Evolutionary conservation across 2,797 vertebrate species (phyloP), one percentile per base, ranked within the genome.

Genomic region (Sebastes nivosus): DNA sequence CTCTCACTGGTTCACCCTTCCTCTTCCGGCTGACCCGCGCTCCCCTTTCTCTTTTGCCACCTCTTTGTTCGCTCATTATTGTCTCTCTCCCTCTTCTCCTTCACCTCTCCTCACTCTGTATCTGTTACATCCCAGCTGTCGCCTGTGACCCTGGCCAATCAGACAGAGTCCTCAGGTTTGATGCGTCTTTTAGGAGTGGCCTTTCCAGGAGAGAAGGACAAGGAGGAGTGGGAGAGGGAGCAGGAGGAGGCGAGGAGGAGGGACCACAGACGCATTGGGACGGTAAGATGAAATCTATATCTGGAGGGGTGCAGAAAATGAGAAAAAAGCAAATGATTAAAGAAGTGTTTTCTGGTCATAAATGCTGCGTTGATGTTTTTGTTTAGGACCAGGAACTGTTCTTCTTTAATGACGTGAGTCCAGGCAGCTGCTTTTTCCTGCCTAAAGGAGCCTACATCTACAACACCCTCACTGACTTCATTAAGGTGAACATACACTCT

Each of bases 381-480:
- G 2, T 6, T 0, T 85, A 99, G 97, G 97, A 97, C 5, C 98
- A 99, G 88, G 97, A 98, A 67, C 94, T 99, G 54, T 99, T 98
- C 86, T 99, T 99, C 92, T 98, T 99, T 88, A 97, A 97, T 18
- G 95, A 97, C 0, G 91, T 97, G 79, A 99, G 98, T 88, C 98
- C 98, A 0, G 98, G 98, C 52, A 99, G 98, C 89, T 98, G 98
- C 84, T 99, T 99, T 92, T 99, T 99, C 87, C 93, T 99, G 54
- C 98, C 98, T 0, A 97, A 97, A 82, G 97, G 98, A 58, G 95
- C 97, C 22, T 96, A 97, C 82, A 90, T 99, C 81, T 99, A 97
- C 94, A 97, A 97, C 87, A 91, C 95, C 3, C 96, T 99, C n/a
- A 91, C 97, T 1, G 95, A 97, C 20, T 97, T 97, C 8, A 96